A percentile compares a stretch with the other conserved stretches of the same genome.
Evolutionary conservation across 2,888 invertebrate genomes (phyloP).

Genomic region (Deroplatys truncata): DNA sequence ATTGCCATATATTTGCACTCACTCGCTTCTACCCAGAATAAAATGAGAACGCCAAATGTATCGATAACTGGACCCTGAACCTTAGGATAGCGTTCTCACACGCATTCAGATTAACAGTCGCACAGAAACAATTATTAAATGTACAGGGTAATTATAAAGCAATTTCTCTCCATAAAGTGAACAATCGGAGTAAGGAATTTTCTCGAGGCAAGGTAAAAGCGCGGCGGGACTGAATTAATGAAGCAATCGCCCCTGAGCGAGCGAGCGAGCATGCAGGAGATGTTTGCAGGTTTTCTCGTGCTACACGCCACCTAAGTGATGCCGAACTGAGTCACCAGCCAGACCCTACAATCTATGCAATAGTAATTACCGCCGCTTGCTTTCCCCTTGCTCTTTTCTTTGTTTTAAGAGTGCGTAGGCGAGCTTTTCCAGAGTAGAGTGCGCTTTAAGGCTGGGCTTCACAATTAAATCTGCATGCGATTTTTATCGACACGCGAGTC

Average conservation of each 20-base stretch:
- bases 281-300: neutral
- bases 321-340: neutral
- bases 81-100: too few species aligned
- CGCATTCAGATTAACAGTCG: too few species aligned
- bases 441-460: neutral
- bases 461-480: neutral
- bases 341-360: neutral
- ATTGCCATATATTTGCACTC: too few species aligned
- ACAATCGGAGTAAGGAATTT: neutral
- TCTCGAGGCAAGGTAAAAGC: neutral
- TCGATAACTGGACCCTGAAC: too few species aligned
- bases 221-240: neutral
- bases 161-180: neutral
- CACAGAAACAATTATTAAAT: too few species aligned
- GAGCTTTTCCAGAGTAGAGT: too few species aligned
- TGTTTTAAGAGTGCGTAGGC: neutral
- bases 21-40: too few species aligned
- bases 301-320: neutral
- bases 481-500: neutral
- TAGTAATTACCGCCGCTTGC: neutral
- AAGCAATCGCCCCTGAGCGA: neutral
- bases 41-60: too few species aligned
- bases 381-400: neutral
- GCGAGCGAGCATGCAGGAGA: neutral
- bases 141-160: neutral